Base-by-base conservation (phyloP, 1,140 invertebrate genomes). In the Dreissena polymorpha region DNA sequence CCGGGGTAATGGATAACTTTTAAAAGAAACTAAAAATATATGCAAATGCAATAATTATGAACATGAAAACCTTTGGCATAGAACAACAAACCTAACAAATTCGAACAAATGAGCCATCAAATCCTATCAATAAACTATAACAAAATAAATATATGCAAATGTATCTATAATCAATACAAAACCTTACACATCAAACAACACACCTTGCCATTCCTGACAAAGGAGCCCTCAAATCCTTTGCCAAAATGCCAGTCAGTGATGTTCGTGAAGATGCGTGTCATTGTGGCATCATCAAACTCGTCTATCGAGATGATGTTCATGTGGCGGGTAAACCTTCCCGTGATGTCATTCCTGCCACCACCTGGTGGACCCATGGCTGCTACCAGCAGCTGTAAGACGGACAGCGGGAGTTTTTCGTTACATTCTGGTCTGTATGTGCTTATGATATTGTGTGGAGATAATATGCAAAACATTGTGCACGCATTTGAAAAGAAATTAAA, bases 121-220 rank as follows among this genome's bases (percentile, higher is more conserved):
- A n/a, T n/a, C n/a, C n/a, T n/a, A n/a, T n/a, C n/a, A n/a, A n/a
- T n/a, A n/a, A n/a, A n/a, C n/a, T n/a, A n/a, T n/a, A 63, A 63
- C 2, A n/a, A 63, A 63, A 63, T 5, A 63, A 63, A 63, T 63
- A 23, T 63, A 27, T 69, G 67, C 27, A 25, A 23, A 69, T 25
- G 29, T 23, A 57, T 13, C 21, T 12, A 57, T 25, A 57, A 74
- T 23, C 10, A 57, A 25, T 60, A 16, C 8, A 27, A 64, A 18
- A 64, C 21, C 27, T 14, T 49, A 64, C 49, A 6, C 49, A n/a
- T 64, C 7, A 29, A 55, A 55, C 14, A 16, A 73, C 85, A 74
- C 92, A 96, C 96, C 94, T 96, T 96, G 65, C 95, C 94, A 77
- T 96, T 91, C 84, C 96, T 93, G 10, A 94, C 91, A 77, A 98